Percentiles rank a stretch among this genome's conserved stretches.
phyloP scores from a whole-genome alignment of 2,113 vertebrate genomes.

The Lasiurus borealis region DNA sequence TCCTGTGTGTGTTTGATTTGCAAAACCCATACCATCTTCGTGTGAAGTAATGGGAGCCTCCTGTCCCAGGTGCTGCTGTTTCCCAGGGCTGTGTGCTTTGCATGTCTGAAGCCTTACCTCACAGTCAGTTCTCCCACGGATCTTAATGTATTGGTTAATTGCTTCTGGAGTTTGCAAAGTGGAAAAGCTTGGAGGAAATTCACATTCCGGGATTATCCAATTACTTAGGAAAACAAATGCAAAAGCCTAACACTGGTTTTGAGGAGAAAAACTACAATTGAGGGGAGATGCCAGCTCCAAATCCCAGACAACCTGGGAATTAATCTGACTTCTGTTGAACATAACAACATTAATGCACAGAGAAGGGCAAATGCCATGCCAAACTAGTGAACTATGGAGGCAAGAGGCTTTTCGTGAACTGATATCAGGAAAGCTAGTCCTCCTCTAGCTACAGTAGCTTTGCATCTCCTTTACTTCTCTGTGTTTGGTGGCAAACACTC shows the following conservation, averaged over 20 bases:
- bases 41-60: conserved; percentile 75
- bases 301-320: conserved; percentile 2
- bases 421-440: conserved; percentile 61
- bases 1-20: conserved; percentile 73
- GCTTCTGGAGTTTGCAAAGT: conserved; percentile 80
- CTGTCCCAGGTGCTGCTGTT: conserved; percentile 77
- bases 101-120: conserved; percentile 79
- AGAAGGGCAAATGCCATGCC: neutral
- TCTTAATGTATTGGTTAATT: conserved; percentile 25
- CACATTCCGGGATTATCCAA: neutral
- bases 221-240: conserved; percentile 16
- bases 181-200: conserved; percentile 74
- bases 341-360: neutral
- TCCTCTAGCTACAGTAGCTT: conserved; percentile 75
- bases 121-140: conserved; percentile 50
- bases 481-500: conserved; percentile 56
- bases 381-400: neutral
- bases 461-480: conserved; percentile 72
- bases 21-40: conserved; percentile 58
- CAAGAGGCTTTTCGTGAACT: neutral
- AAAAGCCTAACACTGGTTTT: conserved; percentile 55
- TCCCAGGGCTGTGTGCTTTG: conserved; percentile 77
- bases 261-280: neutral
- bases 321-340: conserved; percentile 18
- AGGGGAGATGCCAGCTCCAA: neutral